Conservation (phyloP, 92 coral and sea anemone species). For the Palythoa grandiflora region DNA sequence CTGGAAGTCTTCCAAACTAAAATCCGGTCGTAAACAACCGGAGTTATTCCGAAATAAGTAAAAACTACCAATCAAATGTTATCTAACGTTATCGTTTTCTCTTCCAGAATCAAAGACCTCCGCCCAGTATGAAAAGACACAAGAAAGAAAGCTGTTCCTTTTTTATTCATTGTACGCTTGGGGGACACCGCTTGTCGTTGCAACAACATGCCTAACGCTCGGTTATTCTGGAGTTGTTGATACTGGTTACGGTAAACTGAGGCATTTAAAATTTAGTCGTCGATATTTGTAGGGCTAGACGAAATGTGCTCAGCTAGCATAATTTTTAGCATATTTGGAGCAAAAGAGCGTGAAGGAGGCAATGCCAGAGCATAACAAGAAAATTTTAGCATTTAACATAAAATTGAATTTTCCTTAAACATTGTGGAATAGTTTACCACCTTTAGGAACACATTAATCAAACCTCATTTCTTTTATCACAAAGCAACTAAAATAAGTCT, state of each 20-base stretch:
- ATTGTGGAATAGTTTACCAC: too few species aligned
- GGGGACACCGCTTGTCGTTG: neutral
- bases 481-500: too few species aligned
- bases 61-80: neutral
- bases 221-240: neutral
- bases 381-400: too few species aligned
- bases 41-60: neutral
- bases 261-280: neutral
- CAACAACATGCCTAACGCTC: neutral
- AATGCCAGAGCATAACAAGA: too few species aligned
- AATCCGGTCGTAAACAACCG: too few species aligned
- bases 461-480: too few species aligned
- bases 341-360: neutral
- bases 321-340: neutral
- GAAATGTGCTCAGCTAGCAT: neutral
- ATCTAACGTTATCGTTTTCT: neutral
- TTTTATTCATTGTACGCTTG: neutral
- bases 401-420: too few species aligned
- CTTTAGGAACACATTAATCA: too few species aligned
- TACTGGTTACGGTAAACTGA: slow-evolving; percentile 3
- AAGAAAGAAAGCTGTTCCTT: neutral
- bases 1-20: too few species aligned
- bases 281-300: neutral
- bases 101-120: neutral
- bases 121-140: neutral